A percentile compares a stretch with the other conserved stretches of the same genome.
These are phyloP conservation scores for Lucilia sericata DNA, from an alignment of 1,140 invertebrate genomes.

Conservation along the genomic window DNA sequence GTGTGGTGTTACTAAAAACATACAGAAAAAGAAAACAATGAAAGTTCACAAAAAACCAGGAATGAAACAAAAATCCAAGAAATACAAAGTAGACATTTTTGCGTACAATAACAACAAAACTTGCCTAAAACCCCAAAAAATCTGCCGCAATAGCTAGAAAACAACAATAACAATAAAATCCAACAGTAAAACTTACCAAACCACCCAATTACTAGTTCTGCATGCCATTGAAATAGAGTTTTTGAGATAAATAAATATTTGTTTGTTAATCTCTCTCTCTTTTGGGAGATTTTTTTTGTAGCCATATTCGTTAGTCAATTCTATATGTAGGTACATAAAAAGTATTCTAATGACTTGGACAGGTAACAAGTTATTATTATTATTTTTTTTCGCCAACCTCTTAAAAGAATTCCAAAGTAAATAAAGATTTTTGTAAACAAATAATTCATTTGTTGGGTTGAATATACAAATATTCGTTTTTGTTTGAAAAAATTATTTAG, in stretches of 20 bases:
- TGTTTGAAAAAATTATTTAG: too few relatives aligned
- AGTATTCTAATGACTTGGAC: background rate
- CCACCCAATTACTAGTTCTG: constrained; percentile 3
- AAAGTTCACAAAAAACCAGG: too few relatives aligned
- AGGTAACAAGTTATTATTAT: background rate
- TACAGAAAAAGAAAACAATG: too few relatives aligned
- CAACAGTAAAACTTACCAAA: constrained; percentile 5
- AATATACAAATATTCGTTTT: too few relatives aligned
- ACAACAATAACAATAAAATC: background rate
- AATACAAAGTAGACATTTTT: background rate
- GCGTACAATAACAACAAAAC: background rate
- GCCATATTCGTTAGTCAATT: too few relatives aligned
- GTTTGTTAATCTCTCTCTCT: too few relatives aligned
- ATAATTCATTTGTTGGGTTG: background rate
- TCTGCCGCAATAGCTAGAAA: background rate
- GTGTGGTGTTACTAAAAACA: background rate
- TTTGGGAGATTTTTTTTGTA: too few relatives aligned
- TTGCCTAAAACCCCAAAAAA: background rate
- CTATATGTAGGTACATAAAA: background rate
- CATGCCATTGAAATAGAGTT: background rate
- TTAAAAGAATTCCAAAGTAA: background rate
- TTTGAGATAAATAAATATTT: background rate
- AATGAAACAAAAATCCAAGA: too few relatives aligned
- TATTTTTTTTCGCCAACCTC: background rate
- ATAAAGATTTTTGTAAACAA: background rate